Evolutionary conservation across 2,888 invertebrate species (phyloP).

Genomic region (Strigamia transsilvanica): DNA sequence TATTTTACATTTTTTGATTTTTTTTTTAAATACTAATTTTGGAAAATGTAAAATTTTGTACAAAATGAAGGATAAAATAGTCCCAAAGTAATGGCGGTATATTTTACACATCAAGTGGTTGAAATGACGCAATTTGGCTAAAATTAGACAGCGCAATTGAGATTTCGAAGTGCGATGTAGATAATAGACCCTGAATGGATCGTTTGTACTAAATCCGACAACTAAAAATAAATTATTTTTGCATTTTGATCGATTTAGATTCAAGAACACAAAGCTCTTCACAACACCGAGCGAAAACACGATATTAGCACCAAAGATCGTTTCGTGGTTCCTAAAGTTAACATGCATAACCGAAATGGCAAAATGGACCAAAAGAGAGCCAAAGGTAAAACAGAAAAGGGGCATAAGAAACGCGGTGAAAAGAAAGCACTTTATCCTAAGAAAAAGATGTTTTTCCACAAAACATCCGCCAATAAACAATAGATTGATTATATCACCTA

Average conservation of each 20-base stretch:
- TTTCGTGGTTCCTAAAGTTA: not conserved
- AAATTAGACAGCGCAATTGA: too few species aligned
- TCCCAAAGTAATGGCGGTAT: too few species aligned
- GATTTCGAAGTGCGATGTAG: too few species aligned
- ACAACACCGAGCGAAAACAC: not conserved
- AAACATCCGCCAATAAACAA: not conserved
- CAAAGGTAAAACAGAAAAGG: not conserved
- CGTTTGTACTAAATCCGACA: too few species aligned
- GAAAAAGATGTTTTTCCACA: constrained; percentile 15
- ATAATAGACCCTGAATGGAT: too few species aligned
- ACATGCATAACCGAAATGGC: constrained; percentile 3
- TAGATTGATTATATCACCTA: not conserved
- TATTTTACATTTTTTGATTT: too few species aligned
- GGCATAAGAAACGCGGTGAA: not conserved
- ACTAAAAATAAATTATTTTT: not conserved
- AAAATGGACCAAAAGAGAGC: not conserved
- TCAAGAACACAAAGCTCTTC: not conserved
- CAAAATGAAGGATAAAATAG: too few species aligned
- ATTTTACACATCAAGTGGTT: too few species aligned
- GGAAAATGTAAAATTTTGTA: too few species aligned
- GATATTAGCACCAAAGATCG: constrained; percentile 18
- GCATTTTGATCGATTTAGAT: not conserved
- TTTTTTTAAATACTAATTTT: too few species aligned
- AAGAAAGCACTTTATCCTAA: not conserved
- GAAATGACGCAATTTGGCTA: too few species aligned